phyloP scores from a whole-genome alignment of 2,888 invertebrate species.

The Drosophila aldrichi region DNA sequence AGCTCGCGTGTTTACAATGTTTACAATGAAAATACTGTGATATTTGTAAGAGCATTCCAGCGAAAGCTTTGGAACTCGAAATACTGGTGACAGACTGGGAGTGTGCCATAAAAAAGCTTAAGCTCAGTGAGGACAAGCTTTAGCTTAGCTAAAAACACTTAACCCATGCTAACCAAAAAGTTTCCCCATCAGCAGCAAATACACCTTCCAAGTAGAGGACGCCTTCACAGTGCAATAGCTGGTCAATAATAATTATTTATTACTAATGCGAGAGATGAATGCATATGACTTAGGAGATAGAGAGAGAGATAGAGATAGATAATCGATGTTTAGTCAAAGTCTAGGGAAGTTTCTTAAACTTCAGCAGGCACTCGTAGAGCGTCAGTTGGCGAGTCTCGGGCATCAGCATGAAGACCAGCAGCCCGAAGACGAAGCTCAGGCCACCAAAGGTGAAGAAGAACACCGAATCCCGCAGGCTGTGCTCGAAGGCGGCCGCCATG shows the following conservation, averaged over 20 bases:
- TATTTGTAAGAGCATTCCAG: constrained; percentile 34
- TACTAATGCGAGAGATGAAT: constrained; percentile 42
- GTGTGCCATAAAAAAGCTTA: constrained; percentile 50
- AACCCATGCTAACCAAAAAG: not conserved
- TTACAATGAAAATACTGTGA: constrained; percentile 45
- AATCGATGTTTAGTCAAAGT: not conserved
- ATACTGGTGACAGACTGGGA: constrained; percentile 51
- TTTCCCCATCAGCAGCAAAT: not conserved
- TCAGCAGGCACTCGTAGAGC: constrained; percentile 77
- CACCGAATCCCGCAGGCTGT: constrained; percentile 56
- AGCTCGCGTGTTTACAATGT: constrained; percentile 26
- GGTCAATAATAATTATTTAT: not conserved
- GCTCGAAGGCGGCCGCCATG: constrained; percentile 61
- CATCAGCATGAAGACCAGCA: constrained; percentile 75
- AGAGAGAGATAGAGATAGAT: constrained; percentile 28
- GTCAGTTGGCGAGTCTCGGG: constrained; percentile 80
- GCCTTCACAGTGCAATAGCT: not conserved
- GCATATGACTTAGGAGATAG: constrained; percentile 29
- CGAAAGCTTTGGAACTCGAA: constrained; percentile 47
- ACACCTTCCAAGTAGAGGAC: not conserved
- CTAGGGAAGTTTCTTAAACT: constrained; percentile 77
- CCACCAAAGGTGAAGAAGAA: constrained; percentile 80
- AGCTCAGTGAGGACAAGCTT: not conserved
- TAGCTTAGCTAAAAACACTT: not conserved
- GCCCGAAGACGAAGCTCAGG: constrained; percentile 70